phyloP scores from a whole-genome alignment of 92 coral and sea anemone species.

The Siderastrea radians region DNA sequence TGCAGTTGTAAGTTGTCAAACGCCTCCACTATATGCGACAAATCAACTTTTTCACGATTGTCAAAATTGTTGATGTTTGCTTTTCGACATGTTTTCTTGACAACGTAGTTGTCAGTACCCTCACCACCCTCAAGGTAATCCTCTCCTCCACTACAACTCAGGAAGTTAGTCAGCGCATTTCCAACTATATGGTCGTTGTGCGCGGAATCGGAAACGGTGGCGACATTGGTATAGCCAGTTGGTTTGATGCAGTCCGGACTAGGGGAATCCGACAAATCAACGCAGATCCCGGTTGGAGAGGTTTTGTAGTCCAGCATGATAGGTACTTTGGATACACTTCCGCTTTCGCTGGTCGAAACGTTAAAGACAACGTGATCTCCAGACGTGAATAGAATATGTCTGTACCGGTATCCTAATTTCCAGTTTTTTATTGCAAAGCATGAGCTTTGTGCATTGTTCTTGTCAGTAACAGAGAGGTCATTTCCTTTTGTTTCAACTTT shows the following conservation, averaged over 20 bases:
- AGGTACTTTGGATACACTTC: conserved; percentile 42
- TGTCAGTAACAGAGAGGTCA: conserved; percentile 29
- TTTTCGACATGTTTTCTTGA: conserved; percentile 37
- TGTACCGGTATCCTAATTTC: conserved; percentile 34
- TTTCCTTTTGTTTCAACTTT: not conserved
- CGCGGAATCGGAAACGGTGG: conserved; percentile 59
- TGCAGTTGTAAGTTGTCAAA: conserved; percentile 29
- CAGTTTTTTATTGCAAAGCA: conserved; percentile 44
- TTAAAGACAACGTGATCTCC: conserved; percentile 61
- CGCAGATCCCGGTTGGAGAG: conserved; percentile 18
- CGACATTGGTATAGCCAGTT: conserved; percentile 30
- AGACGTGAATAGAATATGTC: conserved; percentile 54
- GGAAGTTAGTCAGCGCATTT: conserved; percentile 56
- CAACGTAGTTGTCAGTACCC: conserved; percentile 67
- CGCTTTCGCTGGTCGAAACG: conserved; percentile 11
- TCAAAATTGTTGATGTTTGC: conserved; percentile 46
- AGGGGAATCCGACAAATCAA: conserved; percentile 28
- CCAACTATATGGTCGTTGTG: conserved; percentile 37
- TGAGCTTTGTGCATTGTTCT: conserved; percentile 18
- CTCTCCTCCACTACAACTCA: conserved; percentile 61
- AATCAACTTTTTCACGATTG: conserved; percentile 31
- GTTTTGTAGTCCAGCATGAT: conserved; percentile 49
- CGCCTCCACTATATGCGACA: conserved; percentile 32
- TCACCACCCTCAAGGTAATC: conserved; percentile 51
- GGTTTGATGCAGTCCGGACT: conserved; percentile 1